phyloP scores from a whole-genome alignment of 2,797 vertebrate genomes.

The Amblyraja radiata region DNA sequence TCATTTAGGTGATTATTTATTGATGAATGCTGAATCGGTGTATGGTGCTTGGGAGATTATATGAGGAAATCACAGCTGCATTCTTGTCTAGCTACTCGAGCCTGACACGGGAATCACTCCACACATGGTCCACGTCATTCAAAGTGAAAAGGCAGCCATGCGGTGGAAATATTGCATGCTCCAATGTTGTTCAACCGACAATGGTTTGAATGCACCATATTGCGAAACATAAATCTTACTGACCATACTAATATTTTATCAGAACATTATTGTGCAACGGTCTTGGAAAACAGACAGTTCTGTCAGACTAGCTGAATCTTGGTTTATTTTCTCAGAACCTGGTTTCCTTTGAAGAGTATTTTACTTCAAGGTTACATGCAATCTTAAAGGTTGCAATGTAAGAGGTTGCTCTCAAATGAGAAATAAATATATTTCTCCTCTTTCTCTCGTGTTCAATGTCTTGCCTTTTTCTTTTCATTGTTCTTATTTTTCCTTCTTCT shows the following conservation, averaged over 20 bases:
- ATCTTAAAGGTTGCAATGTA: background rate
- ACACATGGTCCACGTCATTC: slow-evolving; percentile 26
- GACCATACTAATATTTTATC: background rate
- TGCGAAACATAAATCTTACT: background rate
- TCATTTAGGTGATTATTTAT: slow-evolving; percentile 37
- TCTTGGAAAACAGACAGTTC: background rate
- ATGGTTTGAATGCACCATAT: background rate
- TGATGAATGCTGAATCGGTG: slow-evolving; percentile 23
- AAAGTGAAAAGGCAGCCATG: background rate
- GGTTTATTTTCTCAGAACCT: background rate
- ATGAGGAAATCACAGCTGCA: background rate
- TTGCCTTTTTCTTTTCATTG: background rate
- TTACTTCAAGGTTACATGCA: background rate
- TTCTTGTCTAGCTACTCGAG: slow-evolving; percentile 4
- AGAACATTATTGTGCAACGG: background rate
- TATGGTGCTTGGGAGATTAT: background rate
- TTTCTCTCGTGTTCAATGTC: background rate
- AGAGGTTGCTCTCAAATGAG: too few species aligned
- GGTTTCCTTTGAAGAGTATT: background rate
- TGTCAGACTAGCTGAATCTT: background rate
- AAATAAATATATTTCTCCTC: background rate
- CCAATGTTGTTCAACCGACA: background rate
- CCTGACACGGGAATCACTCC: background rate
- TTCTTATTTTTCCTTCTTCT: background rate
- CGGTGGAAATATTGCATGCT: background rate